phyloP scores from a whole-genome alignment of 2,113 vertebrate genomes.

The Stomatorhinus ivindoensis region DNA sequence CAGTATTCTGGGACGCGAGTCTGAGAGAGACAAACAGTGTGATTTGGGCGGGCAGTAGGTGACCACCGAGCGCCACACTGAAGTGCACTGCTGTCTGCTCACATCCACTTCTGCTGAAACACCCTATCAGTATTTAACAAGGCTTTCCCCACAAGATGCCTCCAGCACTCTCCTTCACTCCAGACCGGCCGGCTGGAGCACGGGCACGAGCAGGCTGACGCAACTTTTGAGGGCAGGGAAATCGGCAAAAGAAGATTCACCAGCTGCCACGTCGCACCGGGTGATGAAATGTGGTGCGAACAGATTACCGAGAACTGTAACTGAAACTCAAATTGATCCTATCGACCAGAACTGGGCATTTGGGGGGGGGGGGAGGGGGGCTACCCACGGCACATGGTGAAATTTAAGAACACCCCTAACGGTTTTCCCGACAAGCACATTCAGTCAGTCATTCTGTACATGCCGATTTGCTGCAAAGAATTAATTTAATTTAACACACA shows the following conservation, averaged over 20 bases:
- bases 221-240: background rate
- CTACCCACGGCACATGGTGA: background rate
- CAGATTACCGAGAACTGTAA: conserved; percentile 17
- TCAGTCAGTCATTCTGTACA: background rate
- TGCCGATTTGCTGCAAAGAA: background rate
- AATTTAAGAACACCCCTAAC: background rate
- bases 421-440: background rate
- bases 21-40: background rate
- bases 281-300: conserved; percentile 6
- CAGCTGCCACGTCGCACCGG: background rate
- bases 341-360: background rate
- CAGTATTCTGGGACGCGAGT: background rate
- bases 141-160: background rate
- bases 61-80: background rate
- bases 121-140: background rate
- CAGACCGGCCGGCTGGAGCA: background rate
- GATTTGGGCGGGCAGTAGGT: background rate
- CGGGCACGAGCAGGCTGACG: background rate
- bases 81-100: background rate
- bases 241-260: background rate
- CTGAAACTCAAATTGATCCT: conserved; percentile 2
- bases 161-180: background rate
- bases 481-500: background rate
- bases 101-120: background rate
- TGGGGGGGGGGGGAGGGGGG: background rate